These are phyloP conservation scores for Eubasilissa splendida DNA, from an alignment of 2,888 invertebrate genomes.

Conservation along the genomic window DNA sequence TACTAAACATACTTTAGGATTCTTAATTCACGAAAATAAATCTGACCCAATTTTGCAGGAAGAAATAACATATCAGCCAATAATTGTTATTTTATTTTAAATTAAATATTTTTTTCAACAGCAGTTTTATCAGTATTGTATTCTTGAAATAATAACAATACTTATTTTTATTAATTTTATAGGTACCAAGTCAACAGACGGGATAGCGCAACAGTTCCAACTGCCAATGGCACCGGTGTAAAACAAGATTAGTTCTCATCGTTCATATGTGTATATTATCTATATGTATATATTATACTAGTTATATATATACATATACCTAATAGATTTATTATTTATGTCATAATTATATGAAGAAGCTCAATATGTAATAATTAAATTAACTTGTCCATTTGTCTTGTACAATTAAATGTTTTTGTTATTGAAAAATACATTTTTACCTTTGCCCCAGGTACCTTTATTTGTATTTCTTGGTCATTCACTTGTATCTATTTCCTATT, in stretches of 20 bases:
- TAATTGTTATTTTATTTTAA: no score
- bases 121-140: conserved; percentile 20
- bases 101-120: no score
- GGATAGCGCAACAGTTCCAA: conserved; percentile 68
- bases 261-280: neutral
- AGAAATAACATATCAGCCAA: no score
- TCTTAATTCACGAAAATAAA: no score
- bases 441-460: neutral
- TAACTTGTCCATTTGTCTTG: neutral
- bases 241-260: conserved; percentile 71
- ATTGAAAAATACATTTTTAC: conserved; percentile 21
- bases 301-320: neutral
- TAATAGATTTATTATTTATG: conserved; percentile 4
- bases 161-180: conserved; percentile 55
- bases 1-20: no score
- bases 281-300: neutral
- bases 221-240: conserved; percentile 75
- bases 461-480: no score
- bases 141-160: neutral
- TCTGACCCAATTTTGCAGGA: no score
- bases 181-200: conserved; percentile 75
- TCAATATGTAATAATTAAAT: conserved; percentile 23
- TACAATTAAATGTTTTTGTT: conserved; percentile 1
- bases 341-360: conserved; percentile 30
- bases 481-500: no score